A percentile compares a stretch with the other conserved stretches of the same genome.
Evolutionary conservation across 30 jellyfish, hydroid and myxozoan species (phyloP).

Genomic region (Rhopilema esculentum): DNA sequence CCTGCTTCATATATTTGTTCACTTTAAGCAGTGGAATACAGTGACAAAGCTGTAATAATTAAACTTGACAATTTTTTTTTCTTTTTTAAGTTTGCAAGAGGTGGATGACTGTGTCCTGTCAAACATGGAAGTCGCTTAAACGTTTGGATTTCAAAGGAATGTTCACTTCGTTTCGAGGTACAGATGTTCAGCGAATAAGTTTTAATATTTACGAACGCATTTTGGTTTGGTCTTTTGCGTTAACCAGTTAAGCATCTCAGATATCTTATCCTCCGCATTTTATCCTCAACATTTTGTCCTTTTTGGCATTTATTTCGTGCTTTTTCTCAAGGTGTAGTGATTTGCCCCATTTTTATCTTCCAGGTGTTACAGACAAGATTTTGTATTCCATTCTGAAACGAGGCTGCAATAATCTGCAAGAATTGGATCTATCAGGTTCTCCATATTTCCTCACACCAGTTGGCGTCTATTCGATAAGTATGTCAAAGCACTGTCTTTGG

Average conservation of each 20-base stretch:
- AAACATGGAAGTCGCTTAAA: slow-evolving; percentile 61
- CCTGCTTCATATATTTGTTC: too few relatives aligned
- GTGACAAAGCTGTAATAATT: too few relatives aligned
- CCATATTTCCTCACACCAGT: slow-evolving; percentile 69
- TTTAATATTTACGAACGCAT: too few relatives aligned
- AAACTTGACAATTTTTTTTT: background rate
- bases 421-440: slow-evolving; percentile 82
- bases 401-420: slow-evolving; percentile 80
- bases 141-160: slow-evolving; percentile 66
- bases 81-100: slow-evolving; percentile 69
- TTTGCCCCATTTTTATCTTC: background rate
- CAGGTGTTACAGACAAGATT: slow-evolving; percentile 75
- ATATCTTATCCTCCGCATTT: too few relatives aligned
- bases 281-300: too few relatives aligned
- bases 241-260: too few relatives aligned
- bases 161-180: slow-evolving; percentile 53
- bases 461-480: slow-evolving; percentile 69
- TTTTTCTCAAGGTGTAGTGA: background rate
- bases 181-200: slow-evolving; percentile 46
- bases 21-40: too few relatives aligned
- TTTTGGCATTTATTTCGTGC: background rate
- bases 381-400: slow-evolving; percentile 61
- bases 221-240: too few relatives aligned
- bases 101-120: slow-evolving; percentile 68
- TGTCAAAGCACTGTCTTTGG: background rate